Conservation (phyloP, 2,113 vertebrate species). For the Heterotis niloticus region DNA sequence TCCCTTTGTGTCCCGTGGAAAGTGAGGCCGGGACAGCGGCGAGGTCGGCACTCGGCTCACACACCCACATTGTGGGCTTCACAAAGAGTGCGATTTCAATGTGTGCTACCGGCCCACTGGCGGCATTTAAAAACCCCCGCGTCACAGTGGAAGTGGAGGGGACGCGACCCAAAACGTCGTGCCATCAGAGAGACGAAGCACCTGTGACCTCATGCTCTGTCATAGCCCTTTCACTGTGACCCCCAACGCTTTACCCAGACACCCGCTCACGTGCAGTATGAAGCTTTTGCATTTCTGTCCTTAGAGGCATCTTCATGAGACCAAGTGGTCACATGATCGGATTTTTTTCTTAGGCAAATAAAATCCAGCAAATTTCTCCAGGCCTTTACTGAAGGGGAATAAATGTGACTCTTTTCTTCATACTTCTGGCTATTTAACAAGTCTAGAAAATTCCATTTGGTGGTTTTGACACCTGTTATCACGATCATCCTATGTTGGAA, state of each 20-base stretch:
- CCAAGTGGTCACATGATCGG: neutral
- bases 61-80: slow-evolving; percentile 46
- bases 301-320: neutral
- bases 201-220: neutral
- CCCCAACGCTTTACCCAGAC: no score
- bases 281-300: neutral
- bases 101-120: slow-evolving; percentile 40
- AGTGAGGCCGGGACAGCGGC: slow-evolving; percentile 57
- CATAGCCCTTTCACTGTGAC: neutral
- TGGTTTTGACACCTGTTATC: no score
- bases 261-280: no score
- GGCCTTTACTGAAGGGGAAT: no score
- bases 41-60: slow-evolving; percentile 52
- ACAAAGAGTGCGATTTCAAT: slow-evolving; percentile 63
- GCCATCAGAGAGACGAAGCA: neutral
- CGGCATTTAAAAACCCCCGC: slow-evolving; percentile 33
- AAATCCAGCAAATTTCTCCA: no score
- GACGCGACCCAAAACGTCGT: neutral
- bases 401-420: no score
- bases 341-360: neutral
- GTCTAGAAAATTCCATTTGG: no score
- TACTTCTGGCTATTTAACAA: no score
- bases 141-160: neutral
- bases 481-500: no score
- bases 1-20: slow-evolving; percentile 52